Evolutionary conservation across 2,888 invertebrate genomes (phyloP).

Genomic region (Carterocephalus palaemon): DNA sequence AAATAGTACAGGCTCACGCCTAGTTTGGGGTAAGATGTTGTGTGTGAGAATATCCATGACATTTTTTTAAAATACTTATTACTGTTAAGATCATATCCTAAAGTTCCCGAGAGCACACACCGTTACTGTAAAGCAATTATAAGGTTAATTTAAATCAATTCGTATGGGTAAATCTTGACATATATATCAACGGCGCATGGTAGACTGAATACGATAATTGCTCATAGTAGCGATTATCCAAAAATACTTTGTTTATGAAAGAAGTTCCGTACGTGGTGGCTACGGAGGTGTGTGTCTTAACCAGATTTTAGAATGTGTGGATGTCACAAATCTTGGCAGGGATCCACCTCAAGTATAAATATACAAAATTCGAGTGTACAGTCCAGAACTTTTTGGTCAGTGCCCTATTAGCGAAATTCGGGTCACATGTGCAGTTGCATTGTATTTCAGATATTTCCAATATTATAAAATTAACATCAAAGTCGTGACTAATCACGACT

Average conservation of each 20-base stretch:
- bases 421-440: slow-evolving; percentile 37
- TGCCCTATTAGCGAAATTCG: slow-evolving; percentile 56
- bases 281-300: slow-evolving; percentile 45
- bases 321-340: slow-evolving; percentile 74
- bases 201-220: slow-evolving; percentile 20
- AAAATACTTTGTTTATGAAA: slow-evolving; percentile 37
- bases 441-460: not conserved
- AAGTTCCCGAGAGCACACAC: too few species aligned
- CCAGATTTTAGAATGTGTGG: slow-evolving; percentile 55
- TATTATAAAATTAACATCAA: too few species aligned
- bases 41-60: too few species aligned
- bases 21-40: too few species aligned
- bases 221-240: slow-evolving; percentile 28
- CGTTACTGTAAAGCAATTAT: too few species aligned
- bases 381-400: slow-evolving; percentile 66
- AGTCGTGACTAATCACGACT: not conserved
- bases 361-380: slow-evolving; percentile 66
- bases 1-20: too few species aligned
- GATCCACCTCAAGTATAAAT: slow-evolving; percentile 71
- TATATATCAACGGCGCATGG: too few species aligned
- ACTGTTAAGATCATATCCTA: too few species aligned
- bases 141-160: too few species aligned
- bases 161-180: not conserved
- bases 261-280: slow-evolving; percentile 32
- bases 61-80: too few species aligned